A percentile compares a stretch with the other conserved stretches of the same genome.
phyloP scores from a whole-genome alignment of 2,797 vertebrate genomes.

The Toxotes lorentzi region DNA sequence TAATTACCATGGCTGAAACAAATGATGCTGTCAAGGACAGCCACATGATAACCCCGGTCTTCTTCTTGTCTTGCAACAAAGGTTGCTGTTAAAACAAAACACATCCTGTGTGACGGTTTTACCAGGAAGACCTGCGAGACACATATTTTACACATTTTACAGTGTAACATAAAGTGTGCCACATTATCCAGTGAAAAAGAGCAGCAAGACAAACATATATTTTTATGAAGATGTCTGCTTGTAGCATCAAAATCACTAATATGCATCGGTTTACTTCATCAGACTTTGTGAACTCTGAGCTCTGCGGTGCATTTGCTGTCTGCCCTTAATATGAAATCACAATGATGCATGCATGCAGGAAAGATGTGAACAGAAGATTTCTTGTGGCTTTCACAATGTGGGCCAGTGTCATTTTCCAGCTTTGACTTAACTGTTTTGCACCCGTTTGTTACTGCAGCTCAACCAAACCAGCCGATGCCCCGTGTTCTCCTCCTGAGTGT shows the following conservation, averaged over 20 bases:
- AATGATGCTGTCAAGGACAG: not conserved
- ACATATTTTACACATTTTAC: not conserved
- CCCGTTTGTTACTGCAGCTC: slow-evolving; percentile 65
- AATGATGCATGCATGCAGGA: slow-evolving; percentile 24
- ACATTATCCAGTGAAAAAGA: not conserved
- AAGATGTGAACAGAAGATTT: slow-evolving; percentile 40
- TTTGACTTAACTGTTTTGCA: slow-evolving; percentile 65
- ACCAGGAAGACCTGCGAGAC: not conserved
- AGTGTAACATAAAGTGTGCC: no score
- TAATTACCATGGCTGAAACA: no score
- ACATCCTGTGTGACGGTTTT: slow-evolving; percentile 3
- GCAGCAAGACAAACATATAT: not conserved
- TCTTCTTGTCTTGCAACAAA: slow-evolving; percentile 10
- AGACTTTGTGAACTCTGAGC: not conserved
- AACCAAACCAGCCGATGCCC: slow-evolving; percentile 22
- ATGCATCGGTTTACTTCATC: not conserved
- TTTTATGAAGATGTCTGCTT: not conserved
- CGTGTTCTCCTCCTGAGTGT: not conserved
- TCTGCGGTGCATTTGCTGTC: not conserved
- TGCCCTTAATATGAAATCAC: slow-evolving; percentile 30
- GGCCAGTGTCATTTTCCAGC: slow-evolving; percentile 74
- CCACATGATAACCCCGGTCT: not conserved
- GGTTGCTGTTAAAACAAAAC: not conserved
- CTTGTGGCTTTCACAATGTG: slow-evolving; percentile 79
- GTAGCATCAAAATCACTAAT: not conserved